Evolutionary conservation across 1,140 invertebrate genomes (phyloP).

Genomic region (Saccostrea glomerata): DNA sequence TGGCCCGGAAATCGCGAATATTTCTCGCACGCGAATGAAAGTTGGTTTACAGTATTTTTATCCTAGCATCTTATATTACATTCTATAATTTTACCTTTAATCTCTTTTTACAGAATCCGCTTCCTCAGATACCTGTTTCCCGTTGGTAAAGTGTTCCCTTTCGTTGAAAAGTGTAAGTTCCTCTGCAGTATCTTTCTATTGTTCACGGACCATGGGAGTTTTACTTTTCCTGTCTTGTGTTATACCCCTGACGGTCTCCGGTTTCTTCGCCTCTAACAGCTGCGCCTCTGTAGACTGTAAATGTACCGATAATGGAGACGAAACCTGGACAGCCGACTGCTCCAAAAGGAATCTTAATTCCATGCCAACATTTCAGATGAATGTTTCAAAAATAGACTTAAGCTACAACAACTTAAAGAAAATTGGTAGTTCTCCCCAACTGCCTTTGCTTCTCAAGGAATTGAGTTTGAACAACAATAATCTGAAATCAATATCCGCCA

Average conservation of each 20-base stretch:
- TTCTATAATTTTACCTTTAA: too few relatives aligned
- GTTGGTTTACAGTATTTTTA: too few relatives aligned
- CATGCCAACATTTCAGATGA: background rate
- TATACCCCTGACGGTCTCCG: background rate
- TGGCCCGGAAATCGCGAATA: too few relatives aligned
- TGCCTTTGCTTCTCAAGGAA: background rate
- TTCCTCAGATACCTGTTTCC: too few relatives aligned
- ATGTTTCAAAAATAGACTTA: background rate
- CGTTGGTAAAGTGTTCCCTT: too few relatives aligned
- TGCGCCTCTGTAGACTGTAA: background rate
- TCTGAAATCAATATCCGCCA: background rate
- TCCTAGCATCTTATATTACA: too few relatives aligned
- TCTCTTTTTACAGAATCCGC: too few relatives aligned
- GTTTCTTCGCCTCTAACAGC: background rate
- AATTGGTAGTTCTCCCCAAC: background rate
- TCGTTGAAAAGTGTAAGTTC: too few relatives aligned
- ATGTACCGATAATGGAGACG: background rate
- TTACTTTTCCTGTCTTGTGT: background rate
- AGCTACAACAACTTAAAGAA: background rate
- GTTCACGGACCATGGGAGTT: background rate
- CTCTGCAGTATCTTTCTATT: too few relatives aligned
- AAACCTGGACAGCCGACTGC: background rate
- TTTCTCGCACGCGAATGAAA: too few relatives aligned
- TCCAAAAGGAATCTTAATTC: background rate
- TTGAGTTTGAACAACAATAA: background rate